Evolutionary conservation across 2,888 invertebrate species (phyloP), one percentile per base, ranked within the genome.

Genomic region (Spisula solida): DNA sequence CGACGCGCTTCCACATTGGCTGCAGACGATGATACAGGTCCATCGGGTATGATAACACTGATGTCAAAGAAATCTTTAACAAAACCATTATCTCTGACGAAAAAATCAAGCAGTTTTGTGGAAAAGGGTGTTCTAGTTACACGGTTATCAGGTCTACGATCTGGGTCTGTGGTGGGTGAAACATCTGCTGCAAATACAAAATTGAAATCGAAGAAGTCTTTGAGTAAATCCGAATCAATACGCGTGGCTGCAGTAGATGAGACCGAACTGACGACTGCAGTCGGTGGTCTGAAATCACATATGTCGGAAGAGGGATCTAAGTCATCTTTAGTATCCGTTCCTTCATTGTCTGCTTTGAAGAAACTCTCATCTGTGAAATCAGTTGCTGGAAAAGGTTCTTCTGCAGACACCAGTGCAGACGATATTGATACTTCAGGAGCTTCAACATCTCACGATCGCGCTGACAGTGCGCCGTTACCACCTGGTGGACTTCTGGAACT

Each of bases 401-500:
- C 4, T 41, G 82, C 41, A 6, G 83, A 60, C 34, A 56, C 4
- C 31, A 48, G 34, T n/a, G 70, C 8, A 47, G 88, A 81, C 51
- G 82, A 66, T 10, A 81, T 31, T 29, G 84, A 55, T n/a, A 31
- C 55, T n/a, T 18, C 25, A 2, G 56, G 79, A 12, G 66, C 79
- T n/a, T 34, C 85, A 51, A 66, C 89, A 29, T n/a, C 75, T 20
- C 29, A 55, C 0, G 82, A 86, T 31, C 81, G 79, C 0, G 82
- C 83, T 20, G 84, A 88, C 10, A 88, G 84, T 0, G 82, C 84
- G 16, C 87, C 84, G 29, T 81, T 87, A 12, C 89, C 93, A 34
- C 92, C 93, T 16, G 93, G 93, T 66, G 93, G 94, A 25, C 92
- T 93, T 2, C 89, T 95, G 41, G 95, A 95, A 82, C 91, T 95